Base-by-base conservation (phyloP, 1,140 invertebrate genomes). In the Dendrolimus kikuchii region DNA sequence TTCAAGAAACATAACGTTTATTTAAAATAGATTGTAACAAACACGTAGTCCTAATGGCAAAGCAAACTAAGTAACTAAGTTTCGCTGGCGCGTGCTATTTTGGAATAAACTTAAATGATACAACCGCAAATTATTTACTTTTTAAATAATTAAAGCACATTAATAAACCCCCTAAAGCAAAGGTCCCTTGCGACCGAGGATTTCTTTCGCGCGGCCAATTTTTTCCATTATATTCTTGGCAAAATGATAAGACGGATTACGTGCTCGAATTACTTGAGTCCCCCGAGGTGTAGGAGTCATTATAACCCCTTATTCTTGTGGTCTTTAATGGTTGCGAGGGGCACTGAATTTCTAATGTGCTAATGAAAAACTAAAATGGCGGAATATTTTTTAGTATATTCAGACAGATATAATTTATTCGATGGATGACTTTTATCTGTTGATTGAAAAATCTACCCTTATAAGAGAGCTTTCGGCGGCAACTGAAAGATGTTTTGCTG, bases 221-320 rank as follows among this genome's bases (percentile, higher is more conserved):
- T 73, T 76, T 83, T 81, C 77, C 80, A 81, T 81, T 83, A 79
- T 70, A 61, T 70, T 53, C 71, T 72, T 76, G 77, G 68, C 57
- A 46, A 66, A 78, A 72, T 66, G 69, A 76, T 81, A 83, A 83
- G 80, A 83, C 77, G 80, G 80, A 83, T 83, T 83, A 79, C 61
- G 62, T 74, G 63, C 65, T 76, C 69, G 65, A 68, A 67, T 76
- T 74, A 75, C 70, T 57, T 62, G 53, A 48, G 67, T 66, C 70
- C 76, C 76, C 72, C 51, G 45, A 49, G 71, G 76, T 60, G 41
- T 37, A 7, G 46, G 57, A 50, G 67, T 67, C 63, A 69, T 66
- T 65, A 67, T 68, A 23, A 23, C 23, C 23, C 23, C 23, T 23
- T 23, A 23, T 23, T 23, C 23, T 23, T 23, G 23, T 23, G 23